Percentiles rank a stretch among this genome's conserved stretches.
Conservation (phyloP, 2,113 vertebrate species). For the Callospermophilus lateralis region DNA sequence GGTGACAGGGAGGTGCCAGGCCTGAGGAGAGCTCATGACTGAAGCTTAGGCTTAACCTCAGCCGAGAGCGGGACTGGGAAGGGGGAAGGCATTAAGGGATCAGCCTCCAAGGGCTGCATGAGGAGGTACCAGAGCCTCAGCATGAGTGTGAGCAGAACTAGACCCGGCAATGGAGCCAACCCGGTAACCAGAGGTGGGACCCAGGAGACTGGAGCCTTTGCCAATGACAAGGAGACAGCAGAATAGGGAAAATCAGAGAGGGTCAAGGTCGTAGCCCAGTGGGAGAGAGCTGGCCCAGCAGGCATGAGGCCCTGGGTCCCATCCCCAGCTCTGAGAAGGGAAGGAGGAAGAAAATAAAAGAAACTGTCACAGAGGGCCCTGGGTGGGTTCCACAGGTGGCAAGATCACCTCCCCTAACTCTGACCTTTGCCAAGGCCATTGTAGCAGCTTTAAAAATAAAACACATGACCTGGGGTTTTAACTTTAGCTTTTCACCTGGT, state of each 20-base stretch:
- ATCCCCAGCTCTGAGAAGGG: not conserved
- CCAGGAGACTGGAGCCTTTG: not conserved
- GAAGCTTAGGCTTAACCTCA: not conserved
- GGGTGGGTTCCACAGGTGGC: not conserved
- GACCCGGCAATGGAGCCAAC: not conserved
- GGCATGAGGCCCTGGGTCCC: not conserved
- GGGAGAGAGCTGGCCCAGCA: not conserved
- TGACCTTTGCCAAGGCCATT: not conserved
- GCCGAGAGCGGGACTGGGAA: not conserved
- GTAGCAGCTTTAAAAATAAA: not conserved
- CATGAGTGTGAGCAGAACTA: not conserved
- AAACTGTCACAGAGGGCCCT: not conserved
- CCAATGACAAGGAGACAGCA: not conserved
- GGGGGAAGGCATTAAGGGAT: not conserved
- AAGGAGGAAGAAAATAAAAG: not conserved
- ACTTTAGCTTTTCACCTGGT: not conserved
- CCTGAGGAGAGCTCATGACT: not conserved
- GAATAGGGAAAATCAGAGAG: no score
- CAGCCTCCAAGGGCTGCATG: not conserved
- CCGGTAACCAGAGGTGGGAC: not conserved
- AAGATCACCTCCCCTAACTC: not conserved
- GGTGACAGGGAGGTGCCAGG: not conserved
- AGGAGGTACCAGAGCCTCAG: not conserved
- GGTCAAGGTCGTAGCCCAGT: no score
- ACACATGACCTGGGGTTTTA: not conserved